A percentile compares a stretch with the other conserved stretches of the same genome.
Evolutionary conservation across 2,113 vertebrate genomes (phyloP).

Genomic region (Grammatotria lemairii): DNA sequence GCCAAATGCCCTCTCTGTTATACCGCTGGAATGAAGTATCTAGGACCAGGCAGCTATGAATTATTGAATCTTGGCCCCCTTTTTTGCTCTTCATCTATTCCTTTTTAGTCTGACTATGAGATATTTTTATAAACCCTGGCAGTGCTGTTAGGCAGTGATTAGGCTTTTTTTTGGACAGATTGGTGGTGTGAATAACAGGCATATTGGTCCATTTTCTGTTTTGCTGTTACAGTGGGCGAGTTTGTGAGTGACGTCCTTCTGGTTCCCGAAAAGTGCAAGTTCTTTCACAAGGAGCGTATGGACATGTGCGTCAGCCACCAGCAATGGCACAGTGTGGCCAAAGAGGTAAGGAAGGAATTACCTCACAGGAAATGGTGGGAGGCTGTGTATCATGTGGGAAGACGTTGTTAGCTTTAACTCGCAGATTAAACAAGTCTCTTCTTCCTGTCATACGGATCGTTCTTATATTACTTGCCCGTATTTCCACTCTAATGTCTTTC

Average conservation of each 20-base stretch:
- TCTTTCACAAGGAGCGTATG: slow-evolving; percentile 91
- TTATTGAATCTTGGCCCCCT: slow-evolving; percentile 30
- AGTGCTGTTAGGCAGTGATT: background rate
- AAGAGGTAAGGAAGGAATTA: slow-evolving; percentile 77
- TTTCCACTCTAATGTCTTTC: background rate
- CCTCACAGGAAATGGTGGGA: background rate
- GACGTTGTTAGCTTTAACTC: background rate
- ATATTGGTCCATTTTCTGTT: background rate
- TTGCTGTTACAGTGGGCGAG: slow-evolving; percentile 81
- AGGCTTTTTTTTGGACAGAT: background rate
- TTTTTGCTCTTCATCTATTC: slow-evolving; percentile 12
- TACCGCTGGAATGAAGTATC: slow-evolving; percentile 16
- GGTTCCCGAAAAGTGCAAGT: slow-evolving; percentile 92
- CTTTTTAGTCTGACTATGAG: background rate
- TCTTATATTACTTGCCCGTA: background rate
- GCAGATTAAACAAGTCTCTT: background rate
- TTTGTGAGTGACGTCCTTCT: slow-evolving; percentile 93
- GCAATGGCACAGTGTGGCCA: slow-evolving; percentile 88
- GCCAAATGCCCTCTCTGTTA: slow-evolving; percentile 36
- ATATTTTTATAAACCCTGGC: slow-evolving; percentile 1
- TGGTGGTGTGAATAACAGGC: slow-evolving; percentile 7
- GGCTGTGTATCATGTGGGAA: background rate
- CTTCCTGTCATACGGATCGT: background rate
- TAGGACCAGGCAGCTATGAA: slow-evolving; percentile 42
- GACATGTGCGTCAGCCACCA: slow-evolving; percentile 91